These are phyloP conservation scores for Drosophila siamana DNA, from an alignment of 2,888 invertebrate genomes.

Conservation along the genomic window DNA sequence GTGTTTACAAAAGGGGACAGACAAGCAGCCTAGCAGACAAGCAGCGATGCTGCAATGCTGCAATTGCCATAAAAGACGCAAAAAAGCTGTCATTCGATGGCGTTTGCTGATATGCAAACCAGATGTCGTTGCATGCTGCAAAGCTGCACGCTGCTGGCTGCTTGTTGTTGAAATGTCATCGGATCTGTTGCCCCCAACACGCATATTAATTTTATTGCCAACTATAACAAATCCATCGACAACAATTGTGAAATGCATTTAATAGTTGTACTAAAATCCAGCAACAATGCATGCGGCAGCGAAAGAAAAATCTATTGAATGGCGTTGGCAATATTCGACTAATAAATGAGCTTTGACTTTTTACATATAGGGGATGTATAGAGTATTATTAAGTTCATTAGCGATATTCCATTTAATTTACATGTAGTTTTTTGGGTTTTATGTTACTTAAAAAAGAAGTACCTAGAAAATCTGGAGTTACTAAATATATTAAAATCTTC, in stretches of 20 bases:
- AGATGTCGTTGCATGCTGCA: constrained; percentile 55
- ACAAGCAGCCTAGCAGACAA: neutral
- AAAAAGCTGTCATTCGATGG: constrained; percentile 55
- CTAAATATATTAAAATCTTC: too few relatives aligned
- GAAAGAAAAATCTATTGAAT: constrained; percentile 10
- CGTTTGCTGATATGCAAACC: constrained; percentile 67
- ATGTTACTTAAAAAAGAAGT: too few relatives aligned
- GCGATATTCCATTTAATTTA: too few relatives aligned
- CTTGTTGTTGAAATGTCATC: constrained; percentile 59
- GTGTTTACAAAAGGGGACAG: constrained; percentile 37
- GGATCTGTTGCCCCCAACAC: constrained; percentile 67
- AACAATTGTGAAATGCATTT: constrained; percentile 72
- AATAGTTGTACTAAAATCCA: constrained; percentile 65
- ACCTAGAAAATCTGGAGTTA: too few relatives aligned
- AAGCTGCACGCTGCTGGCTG: constrained; percentile 23
- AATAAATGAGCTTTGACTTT: neutral
- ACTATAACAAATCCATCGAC: constrained; percentile 79
- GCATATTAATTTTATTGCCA: constrained; percentile 79
- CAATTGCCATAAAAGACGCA: constrained; percentile 53
- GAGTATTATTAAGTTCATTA: neutral
- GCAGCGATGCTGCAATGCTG: constrained; percentile 39
- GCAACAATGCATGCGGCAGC: constrained; percentile 48
- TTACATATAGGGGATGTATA: neutral
- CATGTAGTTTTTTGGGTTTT: too few relatives aligned
- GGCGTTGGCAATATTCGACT: constrained; percentile 8